phyloP scores from a whole-genome alignment of 2,113 vertebrate genomes.

The Spermophilus dauricus region DNA sequence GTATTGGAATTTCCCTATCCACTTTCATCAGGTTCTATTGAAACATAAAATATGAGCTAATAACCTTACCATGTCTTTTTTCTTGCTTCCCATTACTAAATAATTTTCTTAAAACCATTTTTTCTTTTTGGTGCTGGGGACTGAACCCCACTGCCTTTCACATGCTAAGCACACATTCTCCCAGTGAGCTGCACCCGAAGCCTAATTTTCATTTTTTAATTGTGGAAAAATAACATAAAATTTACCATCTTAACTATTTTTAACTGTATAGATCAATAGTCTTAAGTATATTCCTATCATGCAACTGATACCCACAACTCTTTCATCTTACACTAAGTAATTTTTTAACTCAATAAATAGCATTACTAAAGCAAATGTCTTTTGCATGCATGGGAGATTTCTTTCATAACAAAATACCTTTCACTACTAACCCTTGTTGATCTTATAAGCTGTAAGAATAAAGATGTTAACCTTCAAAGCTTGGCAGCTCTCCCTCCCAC shows the following conservation, averaged over 20 bases:
- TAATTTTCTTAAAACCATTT: not conserved
- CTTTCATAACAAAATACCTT: conserved; percentile 49
- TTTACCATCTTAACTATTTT: not conserved
- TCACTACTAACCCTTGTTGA: not conserved
- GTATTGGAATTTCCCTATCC: not conserved
- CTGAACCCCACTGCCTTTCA: no score
- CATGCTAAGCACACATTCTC: not conserved
- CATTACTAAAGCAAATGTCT: conserved; percentile 25
- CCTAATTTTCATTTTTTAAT: conserved; percentile 33
- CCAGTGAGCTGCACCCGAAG: not conserved
- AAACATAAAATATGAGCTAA: conserved; percentile 11
- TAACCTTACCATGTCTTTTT: not conserved
- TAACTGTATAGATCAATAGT: not conserved
- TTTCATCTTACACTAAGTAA: not conserved
- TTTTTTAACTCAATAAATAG: not conserved
- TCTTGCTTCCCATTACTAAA: not conserved
- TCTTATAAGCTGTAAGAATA: conserved; percentile 33
- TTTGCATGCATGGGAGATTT: not conserved
- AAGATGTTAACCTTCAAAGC: not conserved
- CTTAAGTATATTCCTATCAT: not conserved
- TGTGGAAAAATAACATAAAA: conserved; percentile 17
- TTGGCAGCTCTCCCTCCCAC: conserved; percentile 1
- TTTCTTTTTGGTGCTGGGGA: not conserved
- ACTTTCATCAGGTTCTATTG: not conserved
- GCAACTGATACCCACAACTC: not conserved